Conservation (phyloP, 2,797 vertebrate species). For the Xiphophorus birchmanni region DNA sequence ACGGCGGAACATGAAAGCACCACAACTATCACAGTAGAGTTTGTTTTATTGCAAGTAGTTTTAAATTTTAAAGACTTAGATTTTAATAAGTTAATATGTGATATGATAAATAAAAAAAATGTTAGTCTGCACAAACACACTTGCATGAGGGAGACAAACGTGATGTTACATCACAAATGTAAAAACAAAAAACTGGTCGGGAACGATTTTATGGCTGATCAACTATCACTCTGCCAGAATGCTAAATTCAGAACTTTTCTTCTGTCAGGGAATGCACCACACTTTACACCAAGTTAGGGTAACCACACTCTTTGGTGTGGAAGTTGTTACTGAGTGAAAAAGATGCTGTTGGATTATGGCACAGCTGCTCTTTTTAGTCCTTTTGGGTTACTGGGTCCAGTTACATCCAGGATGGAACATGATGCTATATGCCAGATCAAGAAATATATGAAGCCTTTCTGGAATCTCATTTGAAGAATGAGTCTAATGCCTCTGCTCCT, state of each 20-base stretch:
- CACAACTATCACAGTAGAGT: background rate
- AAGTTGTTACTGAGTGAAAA: background rate
- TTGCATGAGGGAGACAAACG: background rate
- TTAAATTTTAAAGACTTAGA: background rate
- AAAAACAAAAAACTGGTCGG: background rate
- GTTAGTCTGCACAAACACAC: background rate
- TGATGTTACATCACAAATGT: background rate
- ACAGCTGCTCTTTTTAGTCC: background rate
- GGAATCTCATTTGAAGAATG: background rate
- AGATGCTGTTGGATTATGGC: background rate
- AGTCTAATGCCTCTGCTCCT: background rate
- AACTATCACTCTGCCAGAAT: background rate
- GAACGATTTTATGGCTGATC: background rate
- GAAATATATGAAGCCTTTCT: background rate
- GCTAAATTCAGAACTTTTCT: background rate
- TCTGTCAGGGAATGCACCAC: background rate
- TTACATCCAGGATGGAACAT: background rate
- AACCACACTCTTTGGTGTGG: background rate
- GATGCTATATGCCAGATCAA: background rate
- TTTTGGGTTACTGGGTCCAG: background rate
- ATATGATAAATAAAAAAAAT: background rate
- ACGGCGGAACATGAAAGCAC: background rate
- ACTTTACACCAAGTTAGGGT: background rate
- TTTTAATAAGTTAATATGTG: background rate
- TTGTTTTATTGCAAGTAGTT: background rate